Conservation (phyloP, 2,113 vertebrate species). For the Sylvia atricapilla region DNA sequence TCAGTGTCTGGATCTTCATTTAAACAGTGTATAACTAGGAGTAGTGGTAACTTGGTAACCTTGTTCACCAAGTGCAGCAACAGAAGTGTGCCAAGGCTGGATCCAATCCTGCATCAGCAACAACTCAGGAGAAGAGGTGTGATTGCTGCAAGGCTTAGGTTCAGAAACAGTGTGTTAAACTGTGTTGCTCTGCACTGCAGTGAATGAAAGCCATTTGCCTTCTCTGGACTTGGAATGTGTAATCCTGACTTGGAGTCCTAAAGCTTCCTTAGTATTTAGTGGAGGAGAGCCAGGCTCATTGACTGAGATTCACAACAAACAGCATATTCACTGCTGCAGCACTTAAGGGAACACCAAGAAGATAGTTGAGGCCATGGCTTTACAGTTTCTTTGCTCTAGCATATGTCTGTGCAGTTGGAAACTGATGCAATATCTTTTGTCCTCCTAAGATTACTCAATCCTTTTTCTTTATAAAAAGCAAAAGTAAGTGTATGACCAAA, state of each 20-base stretch:
- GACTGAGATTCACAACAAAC: background rate
- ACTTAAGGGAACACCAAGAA: background rate
- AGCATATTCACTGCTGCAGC: background rate
- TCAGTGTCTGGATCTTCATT: background rate
- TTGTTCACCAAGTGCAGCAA: background rate
- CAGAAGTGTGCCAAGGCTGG: background rate
- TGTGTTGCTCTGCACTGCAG: rapidly evolving
- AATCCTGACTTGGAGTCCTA: background rate
- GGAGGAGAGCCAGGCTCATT: background rate
- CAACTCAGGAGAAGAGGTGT: background rate
- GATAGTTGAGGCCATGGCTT: background rate
- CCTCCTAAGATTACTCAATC: background rate
- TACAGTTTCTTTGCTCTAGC: background rate
- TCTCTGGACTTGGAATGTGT: background rate
- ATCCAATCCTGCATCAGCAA: background rate
- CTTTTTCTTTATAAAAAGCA: background rate
- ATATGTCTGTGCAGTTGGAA: rapidly evolving
- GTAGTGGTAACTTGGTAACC: background rate
- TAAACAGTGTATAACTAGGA: background rate
- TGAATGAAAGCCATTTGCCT: background rate
- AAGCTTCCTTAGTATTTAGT: background rate
- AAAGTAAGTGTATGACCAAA: background rate
- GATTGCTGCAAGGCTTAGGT: background rate
- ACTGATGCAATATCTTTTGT: background rate
- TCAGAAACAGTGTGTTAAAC: background rate